Evolutionary conservation across 1,140 invertebrate species (phyloP).

Genomic region (Zaprionus davidi): DNA sequence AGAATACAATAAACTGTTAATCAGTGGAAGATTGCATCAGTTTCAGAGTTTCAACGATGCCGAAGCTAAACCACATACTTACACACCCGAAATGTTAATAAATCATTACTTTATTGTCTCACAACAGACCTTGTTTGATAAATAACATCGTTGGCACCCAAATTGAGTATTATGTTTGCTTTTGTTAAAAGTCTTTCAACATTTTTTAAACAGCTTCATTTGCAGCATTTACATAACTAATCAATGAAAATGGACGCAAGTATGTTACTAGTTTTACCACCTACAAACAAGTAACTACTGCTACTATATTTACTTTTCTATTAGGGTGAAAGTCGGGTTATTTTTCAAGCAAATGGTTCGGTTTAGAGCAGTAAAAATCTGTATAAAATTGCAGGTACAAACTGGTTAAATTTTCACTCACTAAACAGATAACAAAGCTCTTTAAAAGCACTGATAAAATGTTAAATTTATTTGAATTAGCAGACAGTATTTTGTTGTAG

Average conservation of each 20-base stretch:
- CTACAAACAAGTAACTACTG: neutral
- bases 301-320: neutral
- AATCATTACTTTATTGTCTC: neutral
- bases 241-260: constrained; percentile 2
- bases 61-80: neutral
- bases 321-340: neutral
- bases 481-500: neutral
- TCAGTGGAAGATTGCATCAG: neutral
- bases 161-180: constrained; percentile 1
- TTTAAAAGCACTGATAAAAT: neutral
- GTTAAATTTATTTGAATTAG: neutral
- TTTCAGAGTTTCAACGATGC: neutral
- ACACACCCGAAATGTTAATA: neutral
- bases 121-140: neutral
- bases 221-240: constrained; percentile 1
- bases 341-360: neutral
- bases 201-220: neutral
- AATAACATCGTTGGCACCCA: neutral
- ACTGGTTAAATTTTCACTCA: neutral
- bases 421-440: too few species aligned
- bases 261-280: neutral
- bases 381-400: neutral
- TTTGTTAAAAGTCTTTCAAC: neutral
- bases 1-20: neutral
- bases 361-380: neutral